Percentiles rank a stretch among this genome's conserved stretches.
phyloP scores from a whole-genome alignment of 2,113 vertebrate species.

The Recurvirostra avosetta region DNA sequence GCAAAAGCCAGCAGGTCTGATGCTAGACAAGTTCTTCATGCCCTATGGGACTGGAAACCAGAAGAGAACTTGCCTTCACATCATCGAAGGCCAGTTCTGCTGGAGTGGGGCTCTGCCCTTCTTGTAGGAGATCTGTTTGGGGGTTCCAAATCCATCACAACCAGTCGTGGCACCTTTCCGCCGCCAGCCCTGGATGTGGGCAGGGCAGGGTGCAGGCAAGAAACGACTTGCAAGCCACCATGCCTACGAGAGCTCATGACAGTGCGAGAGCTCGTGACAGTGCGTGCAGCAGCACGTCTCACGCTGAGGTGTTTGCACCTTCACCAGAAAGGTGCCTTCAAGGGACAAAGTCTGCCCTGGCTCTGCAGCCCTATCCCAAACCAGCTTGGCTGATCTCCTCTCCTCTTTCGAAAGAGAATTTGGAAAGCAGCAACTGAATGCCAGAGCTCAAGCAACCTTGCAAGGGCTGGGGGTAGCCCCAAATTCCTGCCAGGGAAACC shows the following conservation, averaged over 20 bases:
- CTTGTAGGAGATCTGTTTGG: neutral
- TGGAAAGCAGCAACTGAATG: neutral
- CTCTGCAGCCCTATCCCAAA: neutral
- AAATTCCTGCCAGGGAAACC: neutral
- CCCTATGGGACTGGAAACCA: neutral
- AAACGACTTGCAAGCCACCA: neutral
- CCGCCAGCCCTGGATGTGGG: neutral
- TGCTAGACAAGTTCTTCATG: neutral
- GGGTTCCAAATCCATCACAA: neutral
- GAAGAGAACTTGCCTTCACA: neutral
- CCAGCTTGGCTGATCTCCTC: neutral
- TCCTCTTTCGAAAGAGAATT: neutral
- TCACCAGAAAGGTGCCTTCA: neutral
- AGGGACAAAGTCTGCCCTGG: neutral
- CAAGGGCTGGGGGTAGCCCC: neutral
- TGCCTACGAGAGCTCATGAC: neutral
- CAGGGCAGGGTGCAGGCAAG: neutral
- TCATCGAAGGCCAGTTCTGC: neutral
- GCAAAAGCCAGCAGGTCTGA: neutral
- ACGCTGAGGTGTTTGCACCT: neutral
- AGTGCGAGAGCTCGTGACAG: neutral
- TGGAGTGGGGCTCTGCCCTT: neutral
- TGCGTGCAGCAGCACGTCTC: neutral
- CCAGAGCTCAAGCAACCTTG: neutral
- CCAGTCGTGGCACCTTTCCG: neutral